Conservation (phyloP, 2,113 vertebrate genomes). For the Pavo muticus region DNA sequence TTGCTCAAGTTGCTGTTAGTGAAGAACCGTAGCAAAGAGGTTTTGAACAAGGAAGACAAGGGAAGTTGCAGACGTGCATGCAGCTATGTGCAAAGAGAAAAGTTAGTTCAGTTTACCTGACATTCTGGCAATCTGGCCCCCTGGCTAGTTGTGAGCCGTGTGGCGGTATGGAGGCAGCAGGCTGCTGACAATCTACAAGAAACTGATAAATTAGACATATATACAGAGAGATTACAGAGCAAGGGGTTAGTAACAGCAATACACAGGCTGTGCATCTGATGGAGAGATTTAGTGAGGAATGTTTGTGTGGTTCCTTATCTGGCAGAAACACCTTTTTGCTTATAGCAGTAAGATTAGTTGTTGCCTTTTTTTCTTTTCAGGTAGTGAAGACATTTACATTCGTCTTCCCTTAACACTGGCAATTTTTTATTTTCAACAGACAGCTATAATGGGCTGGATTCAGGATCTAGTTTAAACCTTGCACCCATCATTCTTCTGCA, state of each 20-base stretch:
- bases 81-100: conserved; percentile 46
- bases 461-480: background rate
- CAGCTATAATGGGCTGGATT: background rate
- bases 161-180: conserved; percentile 97
- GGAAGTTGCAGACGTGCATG: conserved; percentile 48
- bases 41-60: background rate
- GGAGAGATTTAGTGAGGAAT: conserved; percentile 83
- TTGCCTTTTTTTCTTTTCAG: background rate
- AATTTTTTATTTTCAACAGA: background rate
- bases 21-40: background rate
- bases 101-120: conserved; percentile 88
- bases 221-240: conserved; percentile 91
- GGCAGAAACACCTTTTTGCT: conserved; percentile 46
- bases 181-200: conserved; percentile 99
- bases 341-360: background rate
- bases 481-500: background rate
- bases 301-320: conserved; percentile 32
- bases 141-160: conserved; percentile 94
- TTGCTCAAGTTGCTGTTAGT: background rate
- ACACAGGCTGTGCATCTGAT: conserved; percentile 58
- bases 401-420: background rate
- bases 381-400: background rate
- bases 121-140: conserved; percentile 85
- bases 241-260: conserved; percentile 82
- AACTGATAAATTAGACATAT: conserved; percentile 99